Evolutionary conservation across 2,113 vertebrate species (phyloP), one percentile per base, ranked within the genome.

Genomic region (Mus spicilegus): DNA sequence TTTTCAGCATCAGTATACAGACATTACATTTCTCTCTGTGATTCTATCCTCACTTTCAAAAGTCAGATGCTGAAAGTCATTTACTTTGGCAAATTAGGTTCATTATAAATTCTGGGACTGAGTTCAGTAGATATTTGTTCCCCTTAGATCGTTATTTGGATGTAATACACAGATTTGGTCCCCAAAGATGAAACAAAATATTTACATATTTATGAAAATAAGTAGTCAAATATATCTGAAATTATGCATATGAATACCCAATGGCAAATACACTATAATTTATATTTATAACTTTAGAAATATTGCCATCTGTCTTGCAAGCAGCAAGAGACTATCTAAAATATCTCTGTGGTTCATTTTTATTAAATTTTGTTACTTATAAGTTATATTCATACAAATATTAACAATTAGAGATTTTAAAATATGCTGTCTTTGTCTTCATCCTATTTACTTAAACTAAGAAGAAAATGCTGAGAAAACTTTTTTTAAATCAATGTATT

Each of bases 241-340:
- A 97, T 97, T 97, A 97, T 84, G 91, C 93, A 98, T 84, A 46
- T 92, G 95, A 98, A 97, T 98, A 97, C 87, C 86, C 97, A 98
- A 75, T 97, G 67, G 56, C 87, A 97, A 92, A 97, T 98, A 96
- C 94, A 96, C 63, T 89, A 77, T 97, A 91, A 97, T 98, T 98
- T 98, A 95, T 98, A 98, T 98, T 98, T 98, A 97, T 98, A 98
- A 96, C 82, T 93, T 97, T 77, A 88, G 91, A 98, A 98, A 98
- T 96, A 81, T 51, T 98, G 92, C 96, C 94, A 97, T 98, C 97
- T 98, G 93, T 98, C 94, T 97, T 89, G 87, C 17, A 97, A 97
- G 92, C 75, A 97, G 61, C 91, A 96, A 96, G 93, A 98, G 75
- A 95, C 33, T 58, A 98, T 96, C 92, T 97, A 97, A 94, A 94